Base-by-base conservation (phyloP, 92 coral and sea anemone species). In the Porites lobata region DNA sequence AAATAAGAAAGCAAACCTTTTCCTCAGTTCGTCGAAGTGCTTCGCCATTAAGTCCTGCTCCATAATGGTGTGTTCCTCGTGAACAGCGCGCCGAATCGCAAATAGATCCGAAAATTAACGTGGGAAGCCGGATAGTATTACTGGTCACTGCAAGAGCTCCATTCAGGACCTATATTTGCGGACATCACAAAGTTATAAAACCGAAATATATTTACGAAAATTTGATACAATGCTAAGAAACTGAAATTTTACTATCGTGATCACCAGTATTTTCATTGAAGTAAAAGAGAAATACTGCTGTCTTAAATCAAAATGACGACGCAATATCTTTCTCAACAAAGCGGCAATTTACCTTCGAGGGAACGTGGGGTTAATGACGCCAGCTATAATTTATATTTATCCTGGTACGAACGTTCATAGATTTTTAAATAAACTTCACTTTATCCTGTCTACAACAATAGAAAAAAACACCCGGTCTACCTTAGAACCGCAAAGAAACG, bases 1-100 rank as follows among this genome's bases (percentile, higher is more conserved):
- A 69, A 6, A 24, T 10, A 57, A 43, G 9, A 61, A 14, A 14
- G 87, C 87, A 73, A 84, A 84, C 87, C 87, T 84, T 74, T 73
- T 22, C 47, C 52, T 72, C 3, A 84, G 80, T n/a, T 72, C 73
- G 24, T 84, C 69, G 56, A 84, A 84, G 74, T 84, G 87, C 18
- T 63, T 75, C 80, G 58, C 20, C 47, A 43, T 82, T 32, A 38
- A 38, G 47, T 58, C 20, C 7, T 58, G 43, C 65, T 74, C 86
- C 86, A 82, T 82, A 51, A 2, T 53, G 1, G 57, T 53, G 32
- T 9, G 38, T 69, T 32, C 51, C 10, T 63, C 14, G 74, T n/a
- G 64, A 9, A 38, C 47, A 0, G 47, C 47, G 6, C 47, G 47
- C 47, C 47, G 47, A 38, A 38, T 38, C 47, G 47, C 62, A 9